A percentile compares a stretch with the other conserved stretches of the same genome.
These are phyloP conservation scores for Castor canadensis DNA, from an alignment of 2,113 vertebrate genomes.

Conservation along the genomic window DNA sequence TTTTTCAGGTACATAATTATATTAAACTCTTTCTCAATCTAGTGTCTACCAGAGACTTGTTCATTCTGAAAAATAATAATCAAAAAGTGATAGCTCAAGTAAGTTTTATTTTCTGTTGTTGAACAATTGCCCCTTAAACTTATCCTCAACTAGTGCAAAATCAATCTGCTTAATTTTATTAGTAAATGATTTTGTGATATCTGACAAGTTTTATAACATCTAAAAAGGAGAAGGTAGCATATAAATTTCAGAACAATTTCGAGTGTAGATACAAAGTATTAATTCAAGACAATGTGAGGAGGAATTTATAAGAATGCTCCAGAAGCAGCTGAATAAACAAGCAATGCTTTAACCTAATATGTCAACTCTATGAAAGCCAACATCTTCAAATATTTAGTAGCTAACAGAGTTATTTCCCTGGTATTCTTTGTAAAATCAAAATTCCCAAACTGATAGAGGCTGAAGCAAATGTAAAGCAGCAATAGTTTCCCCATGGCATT, in stretches of 20 bases:
- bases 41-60: background rate
- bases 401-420: background rate
- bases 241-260: conserved; percentile 28
- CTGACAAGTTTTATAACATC: background rate
- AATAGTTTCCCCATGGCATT: conserved; percentile 30
- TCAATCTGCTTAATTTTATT: background rate
- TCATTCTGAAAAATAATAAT: conserved; percentile 48
- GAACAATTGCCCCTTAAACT: background rate
- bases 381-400: background rate
- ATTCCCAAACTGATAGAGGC: conserved; percentile 20
- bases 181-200: background rate
- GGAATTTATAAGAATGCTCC: background rate
- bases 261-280: background rate
- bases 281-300: background rate
- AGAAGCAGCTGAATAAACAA: conserved; percentile 40
- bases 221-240: background rate
- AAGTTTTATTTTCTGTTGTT: background rate
- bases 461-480: background rate
- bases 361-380: background rate
- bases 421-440: conserved; percentile 45
- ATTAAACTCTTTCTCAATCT: conserved; percentile 29
- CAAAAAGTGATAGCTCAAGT: background rate
- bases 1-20: conserved; percentile 59
- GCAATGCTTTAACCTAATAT: conserved; percentile 11
- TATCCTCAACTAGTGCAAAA: background rate